These are phyloP conservation scores for Turnix velox DNA, from an alignment of 2,113 vertebrate genomes.

Conservation along the genomic window DNA sequence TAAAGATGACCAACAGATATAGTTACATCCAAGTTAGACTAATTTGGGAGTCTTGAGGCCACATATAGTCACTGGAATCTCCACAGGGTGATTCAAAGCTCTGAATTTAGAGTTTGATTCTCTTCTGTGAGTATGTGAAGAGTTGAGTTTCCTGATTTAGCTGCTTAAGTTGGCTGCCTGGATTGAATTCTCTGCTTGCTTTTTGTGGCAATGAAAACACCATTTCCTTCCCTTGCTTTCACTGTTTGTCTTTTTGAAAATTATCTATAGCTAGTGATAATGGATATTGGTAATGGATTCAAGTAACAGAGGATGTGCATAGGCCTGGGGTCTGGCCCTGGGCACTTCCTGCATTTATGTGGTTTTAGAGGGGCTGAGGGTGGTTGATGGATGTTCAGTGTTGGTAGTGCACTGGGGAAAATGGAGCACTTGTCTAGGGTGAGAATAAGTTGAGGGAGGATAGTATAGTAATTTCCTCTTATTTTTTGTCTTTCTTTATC, in stretches of 20 bases:
- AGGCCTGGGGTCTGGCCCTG: neutral
- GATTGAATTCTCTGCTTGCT: neutral
- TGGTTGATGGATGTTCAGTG: accelerated
- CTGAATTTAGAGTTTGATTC: slow-evolving; percentile 4
- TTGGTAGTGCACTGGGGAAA: neutral
- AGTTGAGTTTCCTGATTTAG: neutral
- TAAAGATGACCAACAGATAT: neutral
- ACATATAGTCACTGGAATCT: neutral
- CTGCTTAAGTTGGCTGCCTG: neutral
- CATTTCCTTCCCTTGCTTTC: neutral
- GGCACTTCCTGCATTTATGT: accelerated
- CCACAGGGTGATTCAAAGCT: neutral
- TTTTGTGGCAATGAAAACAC: neutral
- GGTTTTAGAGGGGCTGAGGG: neutral
- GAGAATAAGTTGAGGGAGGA: neutral
- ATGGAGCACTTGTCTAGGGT: neutral
- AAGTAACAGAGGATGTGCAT: neutral
- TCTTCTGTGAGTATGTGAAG: neutral
- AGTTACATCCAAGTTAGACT: neutral
- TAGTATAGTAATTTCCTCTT: neutral
- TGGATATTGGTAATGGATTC: neutral
- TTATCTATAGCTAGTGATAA: neutral
- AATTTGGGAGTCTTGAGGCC: neutral
- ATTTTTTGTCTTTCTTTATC: neutral
- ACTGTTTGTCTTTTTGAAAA: neutral